These are phyloP conservation scores for Apocheima hispidaria DNA, from an alignment of 2,888 invertebrate species.

Conservation along the genomic window DNA sequence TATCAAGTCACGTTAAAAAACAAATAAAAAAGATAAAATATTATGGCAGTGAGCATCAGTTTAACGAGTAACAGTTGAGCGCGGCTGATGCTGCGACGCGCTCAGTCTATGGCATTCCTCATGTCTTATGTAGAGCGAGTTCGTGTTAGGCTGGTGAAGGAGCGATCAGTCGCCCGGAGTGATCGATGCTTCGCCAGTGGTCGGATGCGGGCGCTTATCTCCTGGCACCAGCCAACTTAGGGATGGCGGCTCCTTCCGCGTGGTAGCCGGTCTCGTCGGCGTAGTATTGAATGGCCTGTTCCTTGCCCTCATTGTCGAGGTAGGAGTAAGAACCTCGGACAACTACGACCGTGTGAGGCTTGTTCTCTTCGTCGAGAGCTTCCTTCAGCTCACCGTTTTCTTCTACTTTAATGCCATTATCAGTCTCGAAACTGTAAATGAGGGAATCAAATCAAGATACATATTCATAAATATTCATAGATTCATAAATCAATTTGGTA, in stretches of 20 bases:
- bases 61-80: slow-evolving; percentile 47
- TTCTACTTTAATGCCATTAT: slow-evolving; percentile 2
- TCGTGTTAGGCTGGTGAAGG: slow-evolving; percentile 18
- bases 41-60: slow-evolving; percentile 70
- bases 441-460: slow-evolving; percentile 23
- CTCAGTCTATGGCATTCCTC: slow-evolving; percentile 14
- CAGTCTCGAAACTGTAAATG: slow-evolving; percentile 11
- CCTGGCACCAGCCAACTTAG: slow-evolving; percentile 59
- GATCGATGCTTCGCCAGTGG: slow-evolving; percentile 37
- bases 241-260: slow-evolving; percentile 87
- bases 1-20: slow-evolving; percentile 54
- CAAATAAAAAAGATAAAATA: slow-evolving; percentile 64
- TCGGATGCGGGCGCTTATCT: slow-evolving; percentile 11
- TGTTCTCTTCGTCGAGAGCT: slow-evolving; percentile 83
- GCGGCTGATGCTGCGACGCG: slow-evolving; percentile 27
- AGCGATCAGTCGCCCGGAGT: slow-evolving; percentile 27
- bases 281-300: slow-evolving; percentile 81
- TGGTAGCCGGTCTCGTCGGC: slow-evolving; percentile 89
- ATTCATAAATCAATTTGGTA: too few relatives aligned
- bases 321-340: slow-evolving; percentile 87
- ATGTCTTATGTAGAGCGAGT: background rate
- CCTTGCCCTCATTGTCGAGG: slow-evolving; percentile 83
- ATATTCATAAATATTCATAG: too few relatives aligned
- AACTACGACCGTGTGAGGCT: slow-evolving; percentile 83
- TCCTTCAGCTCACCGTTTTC: slow-evolving; percentile 17